These are phyloP conservation scores for Torymus texanus DNA, from an alignment of 2,888 invertebrate genomes.

Conservation along the genomic window DNA sequence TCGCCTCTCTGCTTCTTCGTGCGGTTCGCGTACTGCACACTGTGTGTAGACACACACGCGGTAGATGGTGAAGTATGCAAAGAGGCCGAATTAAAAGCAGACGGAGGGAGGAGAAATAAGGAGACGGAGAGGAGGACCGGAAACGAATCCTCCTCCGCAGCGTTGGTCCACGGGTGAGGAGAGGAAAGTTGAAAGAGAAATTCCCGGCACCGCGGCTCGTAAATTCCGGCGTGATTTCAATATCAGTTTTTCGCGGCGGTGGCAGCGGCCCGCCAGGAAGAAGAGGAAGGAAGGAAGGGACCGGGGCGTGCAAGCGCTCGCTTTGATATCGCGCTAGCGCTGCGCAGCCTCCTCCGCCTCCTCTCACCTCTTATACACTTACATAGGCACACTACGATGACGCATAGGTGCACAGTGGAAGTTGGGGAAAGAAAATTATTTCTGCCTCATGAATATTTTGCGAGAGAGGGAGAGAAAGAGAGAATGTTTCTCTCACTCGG, in stretches of 20 bases:
- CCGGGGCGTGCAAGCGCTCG: not conserved
- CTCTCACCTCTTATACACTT: not conserved
- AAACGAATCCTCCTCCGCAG: constrained; percentile 38
- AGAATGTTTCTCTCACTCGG: constrained; percentile 43
- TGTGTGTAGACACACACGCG: not conserved
- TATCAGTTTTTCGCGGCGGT: constrained; percentile 56
- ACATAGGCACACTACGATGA: constrained; percentile 11
- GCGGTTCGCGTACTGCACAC: not conserved
- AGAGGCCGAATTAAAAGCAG: constrained; percentile 51
- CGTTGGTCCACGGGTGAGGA: not conserved
- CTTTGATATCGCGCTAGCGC: no score
- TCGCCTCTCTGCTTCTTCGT: not conserved
- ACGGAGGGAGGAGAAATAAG: not conserved
- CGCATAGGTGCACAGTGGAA: constrained; percentile 40
- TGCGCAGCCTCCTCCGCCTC: not conserved
- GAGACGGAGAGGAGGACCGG: not conserved
- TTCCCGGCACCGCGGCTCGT: constrained; percentile 53
- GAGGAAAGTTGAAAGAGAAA: constrained; percentile 51
- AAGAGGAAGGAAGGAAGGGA: constrained; percentile 45
- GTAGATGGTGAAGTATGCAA: constrained; percentile 43
- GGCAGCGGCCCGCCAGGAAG: constrained; percentile 11
- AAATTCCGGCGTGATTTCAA: constrained; percentile 57
- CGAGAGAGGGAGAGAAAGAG: constrained; percentile 8
- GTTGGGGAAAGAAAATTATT: constrained; percentile 54
- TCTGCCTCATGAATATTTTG: constrained; percentile 55